phyloP scores from a whole-genome alignment of 1,140 invertebrate genomes.

The Eriocheir sinensis region DNA sequence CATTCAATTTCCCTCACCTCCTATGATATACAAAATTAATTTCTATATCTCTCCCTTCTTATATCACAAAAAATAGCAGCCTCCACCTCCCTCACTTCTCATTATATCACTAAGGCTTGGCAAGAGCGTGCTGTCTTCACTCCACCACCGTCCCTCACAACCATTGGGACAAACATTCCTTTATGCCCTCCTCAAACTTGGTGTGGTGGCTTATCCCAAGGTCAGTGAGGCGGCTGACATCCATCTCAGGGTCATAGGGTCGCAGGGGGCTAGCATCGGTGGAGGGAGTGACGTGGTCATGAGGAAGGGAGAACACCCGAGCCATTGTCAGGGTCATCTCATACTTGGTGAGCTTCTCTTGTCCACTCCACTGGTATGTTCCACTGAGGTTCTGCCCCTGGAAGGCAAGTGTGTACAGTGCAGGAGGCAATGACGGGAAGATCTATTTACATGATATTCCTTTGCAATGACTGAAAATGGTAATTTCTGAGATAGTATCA shows the following conservation, averaged over 20 bases:
- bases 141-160: slow-evolving; percentile 42
- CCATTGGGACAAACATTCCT: slow-evolving; percentile 76
- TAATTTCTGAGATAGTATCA: too few relatives aligned
- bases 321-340: slow-evolving; percentile 84
- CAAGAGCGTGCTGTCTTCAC: not conserved
- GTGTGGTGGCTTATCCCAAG: slow-evolving; percentile 82
- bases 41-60: too few relatives aligned
- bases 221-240: slow-evolving; percentile 81
- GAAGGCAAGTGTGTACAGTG: not conserved
- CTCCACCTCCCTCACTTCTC: too few relatives aligned
- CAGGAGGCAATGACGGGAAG: not conserved
- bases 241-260: slow-evolving; percentile 83
- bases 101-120: not conserved
- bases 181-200: slow-evolving; percentile 82
- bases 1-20: too few relatives aligned
- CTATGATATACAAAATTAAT: too few relatives aligned
- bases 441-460: too few relatives aligned
- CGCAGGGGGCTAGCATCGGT: slow-evolving; percentile 81
- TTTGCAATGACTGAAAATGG: too few relatives aligned
- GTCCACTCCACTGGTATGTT: slow-evolving; percentile 84
- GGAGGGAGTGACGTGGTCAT: slow-evolving; percentile 81
- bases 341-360: slow-evolving; percentile 84
- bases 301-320: slow-evolving; percentile 81
- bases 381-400: slow-evolving; percentile 79
- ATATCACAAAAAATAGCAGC: too few relatives aligned